A percentile compares a stretch with the other conserved stretches of the same genome.
Conservation (phyloP, 1,140 invertebrate genomes). For the Musca domestica region DNA sequence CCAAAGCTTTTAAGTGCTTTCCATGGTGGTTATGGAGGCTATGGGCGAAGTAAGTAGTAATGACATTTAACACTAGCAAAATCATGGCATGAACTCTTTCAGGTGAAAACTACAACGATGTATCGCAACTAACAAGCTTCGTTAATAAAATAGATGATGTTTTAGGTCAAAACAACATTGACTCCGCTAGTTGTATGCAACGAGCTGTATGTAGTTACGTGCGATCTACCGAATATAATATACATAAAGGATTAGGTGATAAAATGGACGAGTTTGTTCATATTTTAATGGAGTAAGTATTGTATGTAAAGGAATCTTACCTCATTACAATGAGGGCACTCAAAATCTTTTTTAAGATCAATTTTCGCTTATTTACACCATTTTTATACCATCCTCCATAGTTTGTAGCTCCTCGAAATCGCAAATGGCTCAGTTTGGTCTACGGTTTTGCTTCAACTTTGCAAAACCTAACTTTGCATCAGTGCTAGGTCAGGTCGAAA, state of each 20-base stretch:
- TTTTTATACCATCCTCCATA: too few species aligned
- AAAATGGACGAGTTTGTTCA: conserved; percentile 67
- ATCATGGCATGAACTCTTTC: neutral
- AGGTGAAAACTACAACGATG: conserved; percentile 64
- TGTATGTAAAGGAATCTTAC: too few species aligned
- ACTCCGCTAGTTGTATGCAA: conserved; percentile 76
- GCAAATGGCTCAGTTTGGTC: too few species aligned
- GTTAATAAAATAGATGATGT: conserved; percentile 71
- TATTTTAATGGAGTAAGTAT: conserved; percentile 62
- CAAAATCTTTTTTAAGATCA: too few species aligned
- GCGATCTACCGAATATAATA: conserved; percentile 65
- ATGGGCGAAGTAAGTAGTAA: conserved; percentile 64
- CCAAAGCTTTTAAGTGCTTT: conserved; percentile 74
- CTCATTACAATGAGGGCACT: too few species aligned
- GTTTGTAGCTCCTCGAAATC: too few species aligned
- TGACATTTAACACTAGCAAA: neutral
- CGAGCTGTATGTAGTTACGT: conserved; percentile 74
- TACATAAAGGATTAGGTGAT: conserved; percentile 61
- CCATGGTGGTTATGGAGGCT: conserved; percentile 66
- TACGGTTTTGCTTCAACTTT: too few species aligned
- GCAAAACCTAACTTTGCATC: too few species aligned
- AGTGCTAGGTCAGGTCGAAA: too few species aligned
- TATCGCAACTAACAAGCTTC: conserved; percentile 63
- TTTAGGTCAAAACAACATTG: conserved; percentile 70
- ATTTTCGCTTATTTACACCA: too few species aligned